Conservation (phyloP, 2,888 invertebrate genomes). For the Agelastica alni region DNA sequence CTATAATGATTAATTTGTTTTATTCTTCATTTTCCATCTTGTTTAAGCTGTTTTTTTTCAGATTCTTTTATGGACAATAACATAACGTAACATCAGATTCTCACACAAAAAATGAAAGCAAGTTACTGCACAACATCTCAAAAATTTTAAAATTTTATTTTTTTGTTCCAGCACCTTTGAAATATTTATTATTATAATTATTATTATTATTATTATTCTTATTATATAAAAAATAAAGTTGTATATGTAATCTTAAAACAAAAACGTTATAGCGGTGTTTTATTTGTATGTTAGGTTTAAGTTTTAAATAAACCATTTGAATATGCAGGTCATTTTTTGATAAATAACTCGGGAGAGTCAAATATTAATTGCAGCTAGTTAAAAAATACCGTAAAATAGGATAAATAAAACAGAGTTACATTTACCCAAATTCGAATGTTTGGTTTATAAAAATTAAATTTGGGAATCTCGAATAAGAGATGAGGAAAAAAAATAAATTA, state of each 20-base stretch:
- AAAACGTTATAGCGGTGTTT: conserved; percentile 31
- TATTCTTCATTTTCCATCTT: no score
- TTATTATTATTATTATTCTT: no score
- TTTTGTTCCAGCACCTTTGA: conserved; percentile 42
- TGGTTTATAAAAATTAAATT: no score
- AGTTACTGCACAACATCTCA: conserved; percentile 16
- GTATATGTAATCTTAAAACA: conserved; percentile 50
- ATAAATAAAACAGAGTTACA: no score
- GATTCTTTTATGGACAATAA: conserved; percentile 23
- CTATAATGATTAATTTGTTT: no score
- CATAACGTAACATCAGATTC: conserved; percentile 36
- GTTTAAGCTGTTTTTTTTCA: conserved; percentile 31
- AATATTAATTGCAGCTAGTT: no score
- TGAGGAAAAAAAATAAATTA: no score
- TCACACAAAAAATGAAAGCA: conserved; percentile 26
- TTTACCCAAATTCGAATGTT: no score
- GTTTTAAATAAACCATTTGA: conserved; percentile 31
- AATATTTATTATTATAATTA: conserved; percentile 43
- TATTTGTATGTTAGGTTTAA: conserved; percentile 37
- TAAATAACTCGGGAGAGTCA: no score
- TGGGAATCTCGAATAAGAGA: no score
- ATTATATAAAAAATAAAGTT: conserved; percentile 53
- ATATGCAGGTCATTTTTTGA: no score
- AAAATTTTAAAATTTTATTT: conserved; percentile 28
- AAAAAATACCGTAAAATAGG: no score